Percentiles rank a stretch among this genome's conserved stretches.
These are phyloP conservation scores for Bucco capensis DNA, from an alignment of 2,113 vertebrate genomes.

Conservation along the genomic window DNA sequence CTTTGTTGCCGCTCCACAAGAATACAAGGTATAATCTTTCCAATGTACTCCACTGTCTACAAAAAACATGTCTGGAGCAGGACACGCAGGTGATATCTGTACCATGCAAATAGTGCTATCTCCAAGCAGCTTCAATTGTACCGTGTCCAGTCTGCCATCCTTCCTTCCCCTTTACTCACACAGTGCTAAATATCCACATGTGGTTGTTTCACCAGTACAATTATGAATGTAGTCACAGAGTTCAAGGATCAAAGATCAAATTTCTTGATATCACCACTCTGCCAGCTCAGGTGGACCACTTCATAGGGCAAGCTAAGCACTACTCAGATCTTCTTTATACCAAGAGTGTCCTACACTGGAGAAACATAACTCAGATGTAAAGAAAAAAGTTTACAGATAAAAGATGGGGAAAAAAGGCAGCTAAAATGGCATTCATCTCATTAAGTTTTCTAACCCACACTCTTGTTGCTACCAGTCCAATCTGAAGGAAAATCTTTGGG, in stretches of 20 bases:
- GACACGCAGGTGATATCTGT: not conserved
- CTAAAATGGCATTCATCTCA: not conserved
- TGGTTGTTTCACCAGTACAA: not conserved
- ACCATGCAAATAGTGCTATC: not conserved
- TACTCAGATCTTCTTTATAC: not conserved
- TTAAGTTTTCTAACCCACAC: not conserved
- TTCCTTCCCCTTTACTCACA: not conserved
- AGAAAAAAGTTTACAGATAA: not conserved
- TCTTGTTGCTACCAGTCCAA: not conserved
- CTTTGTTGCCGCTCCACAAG: not conserved
- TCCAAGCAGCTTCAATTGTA: not conserved
- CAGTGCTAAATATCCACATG: rapidly evolving
- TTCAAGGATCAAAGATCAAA: not conserved
- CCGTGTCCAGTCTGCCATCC: not conserved
- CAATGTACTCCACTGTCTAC: not conserved
- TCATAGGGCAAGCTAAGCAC: not conserved
- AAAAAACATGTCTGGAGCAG: not conserved
- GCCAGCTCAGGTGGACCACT: not conserved
- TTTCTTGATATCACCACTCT: not conserved
- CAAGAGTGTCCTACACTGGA: not conserved
- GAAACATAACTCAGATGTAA: not conserved
- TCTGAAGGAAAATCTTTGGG: constrained; percentile 11
- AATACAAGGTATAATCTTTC: not conserved
- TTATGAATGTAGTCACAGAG: not conserved
- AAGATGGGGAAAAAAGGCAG: not conserved